Percentiles rank a stretch among this genome's conserved stretches.
Conservation (phyloP, 1,140 invertebrate species). For the Bemisia tabaci region DNA sequence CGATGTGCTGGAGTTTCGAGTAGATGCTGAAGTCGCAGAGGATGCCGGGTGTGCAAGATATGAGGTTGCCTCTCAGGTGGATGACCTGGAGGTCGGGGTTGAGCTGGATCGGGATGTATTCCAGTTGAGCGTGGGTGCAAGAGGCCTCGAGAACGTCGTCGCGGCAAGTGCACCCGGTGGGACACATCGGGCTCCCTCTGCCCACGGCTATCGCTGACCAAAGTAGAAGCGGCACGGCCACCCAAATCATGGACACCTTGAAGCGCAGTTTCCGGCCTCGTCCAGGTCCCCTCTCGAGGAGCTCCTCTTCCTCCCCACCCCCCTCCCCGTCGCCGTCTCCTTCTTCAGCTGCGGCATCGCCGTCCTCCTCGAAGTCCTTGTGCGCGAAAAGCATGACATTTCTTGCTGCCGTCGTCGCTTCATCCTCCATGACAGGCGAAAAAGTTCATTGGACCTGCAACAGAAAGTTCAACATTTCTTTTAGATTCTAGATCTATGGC, state of each 20-base stretch:
- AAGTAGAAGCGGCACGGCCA: conserved; percentile 26
- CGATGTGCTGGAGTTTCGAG: conserved; percentile 56
- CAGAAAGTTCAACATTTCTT: too few species aligned
- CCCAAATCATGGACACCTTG: background rate
- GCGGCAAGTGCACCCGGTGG: conserved; percentile 63
- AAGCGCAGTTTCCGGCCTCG: background rate
- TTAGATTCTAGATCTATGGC: too few species aligned
- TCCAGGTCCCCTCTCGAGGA: background rate
- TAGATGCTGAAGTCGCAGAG: conserved; percentile 62
- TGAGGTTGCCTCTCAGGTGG: conserved; percentile 58
- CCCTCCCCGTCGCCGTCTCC: background rate
- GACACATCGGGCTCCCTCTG: conserved; percentile 45
- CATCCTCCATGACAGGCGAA: background rate
- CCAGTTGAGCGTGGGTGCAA: conserved; percentile 58
- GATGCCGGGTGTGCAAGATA: conserved; percentile 51
- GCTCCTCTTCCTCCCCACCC: background rate
- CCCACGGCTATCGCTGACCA: conserved; percentile 26
- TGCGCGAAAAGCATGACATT: background rate
- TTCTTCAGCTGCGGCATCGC: background rate
- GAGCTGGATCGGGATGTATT: conserved; percentile 72
- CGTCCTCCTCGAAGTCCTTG: background rate
- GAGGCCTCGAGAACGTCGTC: conserved; percentile 54
- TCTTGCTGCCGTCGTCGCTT: background rate
- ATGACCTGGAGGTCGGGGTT: conserved; percentile 68
- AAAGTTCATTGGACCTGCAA: background rate